A percentile compares a stretch with the other conserved stretches of the same genome.
These are phyloP conservation scores for Ophraella communa DNA, from an alignment of 2,888 invertebrate species.

Conservation along the genomic window DNA sequence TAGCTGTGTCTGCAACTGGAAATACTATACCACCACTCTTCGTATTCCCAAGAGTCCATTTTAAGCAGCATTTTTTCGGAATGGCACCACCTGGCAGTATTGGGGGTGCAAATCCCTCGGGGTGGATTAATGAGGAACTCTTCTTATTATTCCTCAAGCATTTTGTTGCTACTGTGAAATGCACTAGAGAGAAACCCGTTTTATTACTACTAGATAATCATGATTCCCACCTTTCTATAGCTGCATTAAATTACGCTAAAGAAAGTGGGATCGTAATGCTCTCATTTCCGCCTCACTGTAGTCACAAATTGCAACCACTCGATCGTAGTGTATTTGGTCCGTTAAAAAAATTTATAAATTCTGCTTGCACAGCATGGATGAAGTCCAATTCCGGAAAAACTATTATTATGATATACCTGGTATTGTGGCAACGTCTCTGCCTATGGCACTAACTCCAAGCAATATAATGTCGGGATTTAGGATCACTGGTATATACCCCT, in stretches of 20 bases:
- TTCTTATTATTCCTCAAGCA: neutral
- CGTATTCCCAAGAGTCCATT: constrained; percentile 1
- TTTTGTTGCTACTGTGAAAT: neutral
- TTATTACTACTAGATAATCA: neutral
- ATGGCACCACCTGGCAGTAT: no score
- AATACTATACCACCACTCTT: neutral
- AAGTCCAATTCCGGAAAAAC: constrained; percentile 30
- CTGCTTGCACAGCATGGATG: constrained; percentile 50
- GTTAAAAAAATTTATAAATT: constrained; percentile 45
- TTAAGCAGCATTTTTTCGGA: neutral
- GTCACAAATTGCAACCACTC: constrained; percentile 52
- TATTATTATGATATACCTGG: no score
- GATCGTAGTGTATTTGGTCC: constrained; percentile 41
- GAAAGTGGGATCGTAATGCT: constrained; percentile 54
- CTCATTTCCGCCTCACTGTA: constrained; percentile 55
- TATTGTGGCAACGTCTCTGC: no score
- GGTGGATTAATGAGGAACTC: constrained; percentile 5
- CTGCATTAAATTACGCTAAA: constrained; percentile 45
- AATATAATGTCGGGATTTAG: no score
- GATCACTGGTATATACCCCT: no score
- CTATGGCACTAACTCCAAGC: no score
- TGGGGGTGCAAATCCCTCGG: neutral
- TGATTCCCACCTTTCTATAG: constrained; percentile 37
- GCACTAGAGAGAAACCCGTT: neutral
- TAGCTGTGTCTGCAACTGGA: neutral